phyloP scores from a whole-genome alignment of 2,797 vertebrate species.

The Aratinga solstitialis region DNA sequence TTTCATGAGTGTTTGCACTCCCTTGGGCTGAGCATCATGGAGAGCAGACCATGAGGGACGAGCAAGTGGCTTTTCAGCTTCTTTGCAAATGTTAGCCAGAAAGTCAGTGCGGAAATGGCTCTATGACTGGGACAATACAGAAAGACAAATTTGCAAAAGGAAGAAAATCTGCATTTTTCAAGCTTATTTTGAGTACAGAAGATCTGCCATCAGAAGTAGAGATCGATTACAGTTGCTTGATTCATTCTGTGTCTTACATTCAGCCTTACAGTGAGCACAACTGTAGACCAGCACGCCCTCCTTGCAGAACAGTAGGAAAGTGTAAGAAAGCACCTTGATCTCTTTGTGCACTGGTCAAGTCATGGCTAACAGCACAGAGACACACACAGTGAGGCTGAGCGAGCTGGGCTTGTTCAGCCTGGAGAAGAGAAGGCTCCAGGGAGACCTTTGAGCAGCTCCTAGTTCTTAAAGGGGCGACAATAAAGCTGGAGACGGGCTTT shows the following conservation, averaged over 20 bases:
- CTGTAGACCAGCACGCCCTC: neutral
- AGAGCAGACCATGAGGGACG: neutral
- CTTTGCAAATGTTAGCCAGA: neutral
- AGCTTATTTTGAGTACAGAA: neutral
- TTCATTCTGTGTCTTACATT: neutral
- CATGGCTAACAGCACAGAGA: neutral
- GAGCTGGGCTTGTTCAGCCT: neutral
- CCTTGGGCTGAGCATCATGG: neutral
- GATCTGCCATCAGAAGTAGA: neutral
- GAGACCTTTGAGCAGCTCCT: neutral
- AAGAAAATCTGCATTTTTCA: neutral
- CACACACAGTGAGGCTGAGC: neutral
- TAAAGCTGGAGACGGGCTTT: neutral
- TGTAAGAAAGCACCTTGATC: neutral
- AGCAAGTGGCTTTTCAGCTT: neutral
- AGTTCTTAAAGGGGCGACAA: neutral
- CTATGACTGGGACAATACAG: neutral
- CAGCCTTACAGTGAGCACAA: neutral
- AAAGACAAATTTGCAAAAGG: neutral
- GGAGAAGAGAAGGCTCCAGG: neutral
- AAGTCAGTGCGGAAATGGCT: neutral
- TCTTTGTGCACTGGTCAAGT: neutral
- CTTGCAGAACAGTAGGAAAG: neutral
- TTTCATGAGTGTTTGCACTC: neutral
- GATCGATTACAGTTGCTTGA: neutral